These are phyloP conservation scores for Hyalella azteca DNA, from an alignment of 2,888 invertebrate genomes.

Conservation along the genomic window DNA sequence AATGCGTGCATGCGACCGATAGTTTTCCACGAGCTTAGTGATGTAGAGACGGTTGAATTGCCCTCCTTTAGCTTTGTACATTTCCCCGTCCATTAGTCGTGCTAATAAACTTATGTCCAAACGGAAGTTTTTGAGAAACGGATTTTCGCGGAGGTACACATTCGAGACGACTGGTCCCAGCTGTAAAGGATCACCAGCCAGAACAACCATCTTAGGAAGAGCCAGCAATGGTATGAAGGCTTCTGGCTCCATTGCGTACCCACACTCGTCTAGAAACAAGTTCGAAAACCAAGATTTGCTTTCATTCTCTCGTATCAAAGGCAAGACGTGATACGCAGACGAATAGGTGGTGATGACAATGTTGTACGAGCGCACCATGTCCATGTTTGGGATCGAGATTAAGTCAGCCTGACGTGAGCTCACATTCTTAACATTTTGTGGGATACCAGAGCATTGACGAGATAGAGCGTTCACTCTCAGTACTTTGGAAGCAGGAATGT, in stretches of 20 bases:
- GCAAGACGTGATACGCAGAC: constrained; percentile 38
- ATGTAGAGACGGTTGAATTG: constrained; percentile 81
- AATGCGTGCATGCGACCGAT: constrained; percentile 78
- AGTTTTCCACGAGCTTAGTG: constrained; percentile 85
- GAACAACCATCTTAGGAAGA: constrained; percentile 67
- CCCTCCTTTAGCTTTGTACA: constrained; percentile 67
- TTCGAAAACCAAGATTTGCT: constrained; percentile 69
- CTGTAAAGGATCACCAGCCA: constrained; percentile 88
- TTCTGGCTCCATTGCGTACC: constrained; percentile 91
- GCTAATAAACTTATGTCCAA: constrained; percentile 74
- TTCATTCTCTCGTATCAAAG: neutral
- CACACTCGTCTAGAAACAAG: constrained; percentile 90
- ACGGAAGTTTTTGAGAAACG: constrained; percentile 68
- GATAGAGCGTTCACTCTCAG: constrained; percentile 1
- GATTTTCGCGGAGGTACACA: constrained; percentile 65
- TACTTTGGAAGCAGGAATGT: constrained; percentile 69
- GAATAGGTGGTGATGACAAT: constrained; percentile 45
- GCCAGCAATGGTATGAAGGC: constrained; percentile 73
- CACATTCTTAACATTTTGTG: neutral
- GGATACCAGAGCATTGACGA: constrained; percentile 20
- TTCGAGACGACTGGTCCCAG: constrained; percentile 83
- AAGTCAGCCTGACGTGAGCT: neutral
- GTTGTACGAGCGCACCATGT: constrained; percentile 22
- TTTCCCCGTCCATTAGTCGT: constrained; percentile 73
- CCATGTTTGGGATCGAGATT: neutral